Percentiles rank a stretch among this genome's conserved stretches.
Conservation (phyloP, 2,113 vertebrate species). For the Pomatostomus ruficeps region DNA sequence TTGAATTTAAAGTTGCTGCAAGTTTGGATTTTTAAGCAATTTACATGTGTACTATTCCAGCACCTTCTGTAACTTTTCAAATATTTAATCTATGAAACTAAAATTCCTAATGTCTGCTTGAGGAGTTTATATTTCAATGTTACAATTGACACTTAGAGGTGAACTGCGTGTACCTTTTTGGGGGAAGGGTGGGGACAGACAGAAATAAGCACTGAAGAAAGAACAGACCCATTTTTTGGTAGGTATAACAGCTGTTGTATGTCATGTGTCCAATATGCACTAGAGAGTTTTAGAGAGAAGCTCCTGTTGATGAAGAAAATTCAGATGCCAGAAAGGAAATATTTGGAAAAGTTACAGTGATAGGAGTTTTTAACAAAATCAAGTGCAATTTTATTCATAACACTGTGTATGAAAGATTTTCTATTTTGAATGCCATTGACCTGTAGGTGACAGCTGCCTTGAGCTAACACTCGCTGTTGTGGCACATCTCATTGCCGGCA, state of each 20-base stretch:
- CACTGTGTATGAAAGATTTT: conserved; percentile 75
- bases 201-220: conserved; percentile 28
- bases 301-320: conserved; percentile 19
- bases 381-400: conserved; percentile 82
- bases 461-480: conserved; percentile 54
- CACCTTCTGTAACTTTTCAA: conserved; percentile 73
- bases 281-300: conserved; percentile 18
- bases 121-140: conserved; percentile 63
- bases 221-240: conserved; percentile 42
- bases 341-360: conserved; percentile 65
- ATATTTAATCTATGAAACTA: conserved; percentile 74
- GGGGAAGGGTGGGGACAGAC: conserved; percentile 33
- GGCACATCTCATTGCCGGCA: conserved; percentile 79
- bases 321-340: conserved; percentile 14
- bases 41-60: conserved; percentile 69
- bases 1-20: conserved; percentile 66
- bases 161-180: conserved; percentile 56
- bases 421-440: conserved; percentile 77
- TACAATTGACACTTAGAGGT: conserved; percentile 56
- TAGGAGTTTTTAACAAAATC: conserved; percentile 69
- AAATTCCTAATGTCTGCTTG: conserved; percentile 69
- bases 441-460: conserved; percentile 60
- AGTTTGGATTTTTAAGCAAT: conserved; percentile 71
- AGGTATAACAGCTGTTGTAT: background rate
- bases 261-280: background rate